Base-by-base conservation (phyloP, 1,140 invertebrate genomes). In the Vanessa tameamea region DNA sequence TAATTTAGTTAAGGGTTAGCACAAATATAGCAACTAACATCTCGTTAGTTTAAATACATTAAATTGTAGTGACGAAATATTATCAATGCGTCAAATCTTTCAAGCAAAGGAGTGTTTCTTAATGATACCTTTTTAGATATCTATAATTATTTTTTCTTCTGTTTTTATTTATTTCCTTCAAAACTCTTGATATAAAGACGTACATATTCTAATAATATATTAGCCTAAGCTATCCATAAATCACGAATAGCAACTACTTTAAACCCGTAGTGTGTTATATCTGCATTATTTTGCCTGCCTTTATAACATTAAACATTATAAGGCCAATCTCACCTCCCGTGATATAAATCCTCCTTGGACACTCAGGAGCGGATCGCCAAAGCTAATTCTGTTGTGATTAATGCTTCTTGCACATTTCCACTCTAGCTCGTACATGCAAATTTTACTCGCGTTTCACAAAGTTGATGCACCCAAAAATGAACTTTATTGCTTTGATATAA, bases 341-440 rank as follows among this genome's bases (percentile, higher is more conserved):
- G 82, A 83, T 84, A 92, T 92, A 92, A 92, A 91, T 92, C 87
- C 82, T 83, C 71, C 66, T 78, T 81, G 88, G 88, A 92, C 90
- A 91, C 79, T 89, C 82, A 79, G 83, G 84, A 92, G 90, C 86
- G 89, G 89, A 92, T 92, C 90, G 89, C 89, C 87, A 89, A 89
- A 91, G 90, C 90, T 92, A 92, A 92, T 92, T 92, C 87, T 90
- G 90, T 91, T 90, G 80, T 92, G 90, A 92, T 92, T 91, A 92
- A 92, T 92, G 90, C 84, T 86, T 78, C 82, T 87, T 88, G 86
- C 87, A 89, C 87, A 89, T 88, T 90, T 90, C 88, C 88, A 89
- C 83, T 84, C 87, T 88, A 90, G 86, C 84, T 82, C 72, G 82
- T 79, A 81, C 73, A 61, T 74, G 66, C 82, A 76, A 86, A 82